Base-by-base conservation (phyloP, 2,113 vertebrate genomes). In the Chinchilla lanigera region DNA sequence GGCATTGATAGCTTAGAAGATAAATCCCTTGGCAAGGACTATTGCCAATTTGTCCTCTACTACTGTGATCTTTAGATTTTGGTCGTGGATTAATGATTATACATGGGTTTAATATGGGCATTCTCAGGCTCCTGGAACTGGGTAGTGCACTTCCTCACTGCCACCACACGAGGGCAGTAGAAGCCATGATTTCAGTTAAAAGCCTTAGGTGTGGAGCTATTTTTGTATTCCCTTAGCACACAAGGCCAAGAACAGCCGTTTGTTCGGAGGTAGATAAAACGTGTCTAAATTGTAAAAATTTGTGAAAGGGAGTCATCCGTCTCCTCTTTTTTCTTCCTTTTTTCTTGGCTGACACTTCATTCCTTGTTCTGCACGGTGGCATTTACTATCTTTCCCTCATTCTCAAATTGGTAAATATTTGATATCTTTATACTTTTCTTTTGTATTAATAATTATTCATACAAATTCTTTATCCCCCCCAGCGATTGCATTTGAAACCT, bases 131-230 rank as follows among this genome's bases (percentile, higher is more conserved):
- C 47, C 35, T 71, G 61, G 26, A 92, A 88, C 82, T 92, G 65
- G 6, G 85, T 73, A 90, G 41, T 88, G 95, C 67, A 93, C 58
- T 97, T 94, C 77, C 65, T 61, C 24, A 38, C 41, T 93, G 71
- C n/a, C 3, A 95, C 94, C 98, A 95, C 93, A 17, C 60, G 97
- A 86, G 97, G 97, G 96, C 93, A 95, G 97, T 90, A 52, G 69
- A 97, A 97, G 96, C 98, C 94, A 41, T n/a, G 88, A 65, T 94
- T 98, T 97, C 82, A 93, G 54, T 65, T 60, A 63, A 67, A 38
- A 78, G 61, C 50, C 28, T 93, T 89, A 35, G n/a, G 82, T 96
- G 67, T 94, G 82, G 95, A n/a, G 38, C 90, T 97, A 47, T 94
- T 96, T 97, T 71, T 97, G 93, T 86, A 89, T 96, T 96, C 82